Base-by-base conservation (phyloP, 2,888 invertebrate species). In the Idaea aversata region DNA sequence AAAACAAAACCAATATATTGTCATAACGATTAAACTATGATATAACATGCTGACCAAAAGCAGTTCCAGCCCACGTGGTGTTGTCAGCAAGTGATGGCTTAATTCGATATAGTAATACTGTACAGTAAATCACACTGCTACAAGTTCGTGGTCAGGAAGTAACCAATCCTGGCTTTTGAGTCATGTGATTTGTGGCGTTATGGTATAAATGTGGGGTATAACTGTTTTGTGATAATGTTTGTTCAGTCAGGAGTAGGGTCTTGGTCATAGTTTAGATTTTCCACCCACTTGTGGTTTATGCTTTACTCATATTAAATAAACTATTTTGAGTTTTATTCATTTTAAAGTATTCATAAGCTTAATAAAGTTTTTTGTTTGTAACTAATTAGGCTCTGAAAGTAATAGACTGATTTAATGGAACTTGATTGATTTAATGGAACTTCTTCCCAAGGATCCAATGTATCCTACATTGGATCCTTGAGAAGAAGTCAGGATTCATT, bases 31-130 rank as follows among this genome's bases (percentile, higher is more conserved):
- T 47, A 47, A 47, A 13, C 47, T 47, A 13, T 47, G 13, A 47
- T 47, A 47, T 47, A 47, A 47, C 47, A 10, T 47, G 47, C 13
- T 47, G 6, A 16, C 58, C n/a, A 58, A n/a, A 58, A 58, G 58
- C 58, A 58, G 59, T 25, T 6, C 5, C 16, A 59, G 13, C 59
- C 59, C 59, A 59, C 59, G 59, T 59, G 16, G 16, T 10, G 25
- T 7, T 25, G 59, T 25, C 59, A 59, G 65, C 64, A 69, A 67
- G 70, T 71, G 74, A 74, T 74, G 74, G 74, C 68, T 72, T 74
- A 72, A 74, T 74, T 74, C 70, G 74, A 74, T 74, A 74, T 61
- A 64, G 68, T 64, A 70, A 70, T 63, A 72, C 72, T 34, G 63
- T 62, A 67, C 62, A 70, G 66, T 73, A 74, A 71, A 74, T 74